phyloP scores from a whole-genome alignment of 1,140 invertebrate genomes.

The Aphaenogaster rudis region DNA sequence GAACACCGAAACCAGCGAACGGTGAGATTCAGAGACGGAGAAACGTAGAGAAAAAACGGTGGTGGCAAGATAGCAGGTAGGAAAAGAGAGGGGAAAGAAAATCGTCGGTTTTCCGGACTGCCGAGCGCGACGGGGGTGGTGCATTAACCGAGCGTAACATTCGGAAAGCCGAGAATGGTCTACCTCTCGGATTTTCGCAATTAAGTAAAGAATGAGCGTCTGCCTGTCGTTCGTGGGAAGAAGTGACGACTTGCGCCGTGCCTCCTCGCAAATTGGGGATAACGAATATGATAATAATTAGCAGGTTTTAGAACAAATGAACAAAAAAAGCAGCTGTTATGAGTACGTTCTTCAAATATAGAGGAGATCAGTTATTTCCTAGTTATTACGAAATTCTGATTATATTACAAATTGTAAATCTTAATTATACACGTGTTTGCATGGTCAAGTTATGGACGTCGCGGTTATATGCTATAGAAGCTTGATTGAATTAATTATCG shows the following conservation, averaged over 20 bases:
- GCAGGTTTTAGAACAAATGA: background rate
- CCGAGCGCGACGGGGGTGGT: constrained; percentile 14
- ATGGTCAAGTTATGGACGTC: background rate
- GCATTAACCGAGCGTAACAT: constrained; percentile 70
- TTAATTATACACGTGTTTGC: background rate
- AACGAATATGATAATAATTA: background rate
- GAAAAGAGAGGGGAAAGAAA: constrained; percentile 41
- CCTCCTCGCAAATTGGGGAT: background rate
- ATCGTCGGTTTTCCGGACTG: constrained; percentile 31
- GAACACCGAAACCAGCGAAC: constrained; percentile 56
- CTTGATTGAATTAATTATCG: constrained; percentile 18
- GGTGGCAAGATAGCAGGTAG: background rate
- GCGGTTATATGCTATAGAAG: background rate
- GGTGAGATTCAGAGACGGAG: constrained; percentile 1
- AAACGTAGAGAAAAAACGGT: constrained; percentile 35
- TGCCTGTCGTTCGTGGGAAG: constrained; percentile 48
- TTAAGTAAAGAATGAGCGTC: constrained; percentile 79
- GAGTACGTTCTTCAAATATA: background rate
- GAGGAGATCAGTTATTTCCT: background rate
- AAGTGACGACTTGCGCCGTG: constrained; percentile 13
- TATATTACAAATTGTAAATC: background rate
- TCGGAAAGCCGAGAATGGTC: constrained; percentile 63
- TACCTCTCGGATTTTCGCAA: constrained; percentile 79
- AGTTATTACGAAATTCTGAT: background rate
- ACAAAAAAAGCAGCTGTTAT: background rate